Evolutionary conservation across 2,113 vertebrate genomes (phyloP).

Genomic region (Sterrhoptilus dennistouni): DNA sequence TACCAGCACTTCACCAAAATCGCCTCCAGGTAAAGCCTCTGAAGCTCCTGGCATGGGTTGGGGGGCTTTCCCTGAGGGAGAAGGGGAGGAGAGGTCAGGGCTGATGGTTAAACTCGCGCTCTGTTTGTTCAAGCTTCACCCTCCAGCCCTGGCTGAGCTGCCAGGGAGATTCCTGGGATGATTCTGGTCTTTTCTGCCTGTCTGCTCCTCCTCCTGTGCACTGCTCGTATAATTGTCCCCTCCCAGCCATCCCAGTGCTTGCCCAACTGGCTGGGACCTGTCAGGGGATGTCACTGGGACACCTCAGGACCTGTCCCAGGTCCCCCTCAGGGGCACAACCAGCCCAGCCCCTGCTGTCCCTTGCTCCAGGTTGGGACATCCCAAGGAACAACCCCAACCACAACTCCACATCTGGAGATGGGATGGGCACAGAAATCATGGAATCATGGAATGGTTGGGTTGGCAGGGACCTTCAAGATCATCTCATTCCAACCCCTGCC

Average conservation of each 20-base stretch:
- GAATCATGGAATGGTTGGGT: background rate
- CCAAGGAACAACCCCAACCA: background rate
- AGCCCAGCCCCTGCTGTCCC: background rate
- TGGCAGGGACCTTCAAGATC: background rate
- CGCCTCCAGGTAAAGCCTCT: constrained; percentile 71
- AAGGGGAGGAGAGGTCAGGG: background rate
- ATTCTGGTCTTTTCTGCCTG: background rate
- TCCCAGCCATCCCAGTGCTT: background rate
- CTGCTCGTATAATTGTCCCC: background rate
- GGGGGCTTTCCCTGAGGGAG: background rate
- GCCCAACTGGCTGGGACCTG: background rate
- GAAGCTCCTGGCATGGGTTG: fast-evolving
- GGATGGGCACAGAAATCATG: background rate
- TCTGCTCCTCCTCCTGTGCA: background rate
- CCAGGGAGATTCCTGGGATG: fast-evolving
- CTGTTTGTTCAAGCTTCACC: fast-evolving
- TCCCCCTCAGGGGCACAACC: background rate
- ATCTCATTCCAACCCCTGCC: no score
- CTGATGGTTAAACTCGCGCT: fast-evolving
- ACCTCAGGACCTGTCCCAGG: background rate
- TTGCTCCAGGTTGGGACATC: background rate
- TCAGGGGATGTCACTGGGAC: background rate
- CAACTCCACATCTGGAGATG: background rate
- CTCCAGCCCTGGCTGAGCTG: background rate
- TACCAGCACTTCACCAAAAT: constrained; percentile 76